These are phyloP conservation scores for Drosophila basisetae DNA, from an alignment of 2,888 invertebrate species.

Conservation along the genomic window DNA sequence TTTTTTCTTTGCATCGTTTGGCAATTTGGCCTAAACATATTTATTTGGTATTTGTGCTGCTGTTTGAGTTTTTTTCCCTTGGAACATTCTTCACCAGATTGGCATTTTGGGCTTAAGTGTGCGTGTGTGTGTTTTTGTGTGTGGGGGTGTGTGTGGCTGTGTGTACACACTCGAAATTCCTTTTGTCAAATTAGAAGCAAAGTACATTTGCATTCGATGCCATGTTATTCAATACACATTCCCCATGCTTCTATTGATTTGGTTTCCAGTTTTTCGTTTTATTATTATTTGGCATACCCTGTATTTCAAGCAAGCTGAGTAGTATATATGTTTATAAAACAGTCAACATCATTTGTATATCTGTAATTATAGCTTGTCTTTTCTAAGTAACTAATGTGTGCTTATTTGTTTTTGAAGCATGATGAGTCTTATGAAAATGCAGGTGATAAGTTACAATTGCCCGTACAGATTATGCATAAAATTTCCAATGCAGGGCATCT, in stretches of 20 bases:
- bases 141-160: not conserved
- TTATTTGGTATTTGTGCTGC: conserved; percentile 68
- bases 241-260: conserved; percentile 21
- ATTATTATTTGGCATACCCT: conserved; percentile 23
- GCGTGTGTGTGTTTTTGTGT: not conserved
- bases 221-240: conserved; percentile 38
- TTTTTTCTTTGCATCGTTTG: conserved; percentile 33
- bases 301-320: not conserved
- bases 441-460: not conserved
- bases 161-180: conserved; percentile 27
- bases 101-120: conserved; percentile 28
- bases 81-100: conserved; percentile 45
- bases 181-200: conserved; percentile 52
- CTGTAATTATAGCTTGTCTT: not conserved
- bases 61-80: conserved; percentile 40
- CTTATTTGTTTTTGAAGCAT: not conserved
- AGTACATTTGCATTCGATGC: conserved; percentile 43
- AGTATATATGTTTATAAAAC: not conserved
- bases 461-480: fast-evolving
- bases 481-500: not conserved
- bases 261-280: conserved; percentile 22
- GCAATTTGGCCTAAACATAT: conserved; percentile 79
- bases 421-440: not conserved
- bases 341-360: not conserved
- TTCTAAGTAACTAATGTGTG: not conserved